These are phyloP conservation scores for Congeria kusceri DNA, from an alignment of 2,888 invertebrate species.

Conservation along the genomic window DNA sequence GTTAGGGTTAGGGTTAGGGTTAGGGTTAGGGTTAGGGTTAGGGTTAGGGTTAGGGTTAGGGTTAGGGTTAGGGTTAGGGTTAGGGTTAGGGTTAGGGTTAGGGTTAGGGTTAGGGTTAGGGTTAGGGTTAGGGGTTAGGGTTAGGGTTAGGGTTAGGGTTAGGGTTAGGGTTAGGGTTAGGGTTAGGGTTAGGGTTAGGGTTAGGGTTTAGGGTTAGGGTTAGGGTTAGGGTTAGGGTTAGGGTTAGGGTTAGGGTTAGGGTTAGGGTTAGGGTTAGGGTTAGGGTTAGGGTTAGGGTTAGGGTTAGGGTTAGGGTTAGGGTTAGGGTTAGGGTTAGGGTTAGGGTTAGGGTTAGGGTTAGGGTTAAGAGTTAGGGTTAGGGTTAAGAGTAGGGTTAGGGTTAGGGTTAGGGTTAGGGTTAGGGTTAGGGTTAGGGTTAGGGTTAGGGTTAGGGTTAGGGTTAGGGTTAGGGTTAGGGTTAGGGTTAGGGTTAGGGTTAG, in stretches of 20 bases:
- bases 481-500: constrained; percentile 47
- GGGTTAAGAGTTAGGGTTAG: constrained; percentile 63
- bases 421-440: constrained; percentile 68
- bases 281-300: constrained; percentile 54
- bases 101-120: constrained; percentile 60
- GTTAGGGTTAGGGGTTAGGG: no score
- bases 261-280: constrained; percentile 59
- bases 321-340: constrained; percentile 62
- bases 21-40: constrained; percentile 64
- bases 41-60: constrained; percentile 62
- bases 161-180: constrained; percentile 66
- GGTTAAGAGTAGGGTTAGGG: constrained; percentile 57
- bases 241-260: constrained; percentile 60
- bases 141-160: constrained; percentile 56
- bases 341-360: constrained; percentile 68
- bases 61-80: constrained; percentile 67
- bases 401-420: constrained; percentile 68
- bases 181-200: constrained; percentile 65
- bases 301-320: constrained; percentile 59
- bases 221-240: constrained; percentile 56
- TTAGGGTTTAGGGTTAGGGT: constrained; percentile 52
- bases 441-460: constrained; percentile 56
- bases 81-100: constrained; percentile 63
- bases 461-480: constrained; percentile 54
- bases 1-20: constrained; percentile 67